phyloP scores from a whole-genome alignment of 2,113 vertebrate genomes.

The Brachyhypopomus gauderio region DNA sequence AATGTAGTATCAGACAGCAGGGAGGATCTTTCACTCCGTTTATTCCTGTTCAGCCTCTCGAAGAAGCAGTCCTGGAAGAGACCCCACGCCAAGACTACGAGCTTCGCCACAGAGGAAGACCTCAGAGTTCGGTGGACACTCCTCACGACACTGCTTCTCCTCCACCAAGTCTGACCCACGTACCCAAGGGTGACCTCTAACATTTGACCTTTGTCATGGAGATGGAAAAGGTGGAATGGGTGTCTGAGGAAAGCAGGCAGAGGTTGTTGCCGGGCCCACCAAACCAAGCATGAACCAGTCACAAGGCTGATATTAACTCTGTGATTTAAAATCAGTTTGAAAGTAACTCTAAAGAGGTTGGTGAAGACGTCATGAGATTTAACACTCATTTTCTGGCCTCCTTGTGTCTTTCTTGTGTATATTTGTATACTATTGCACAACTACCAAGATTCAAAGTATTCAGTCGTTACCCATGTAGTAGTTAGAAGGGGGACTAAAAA shows the following conservation, averaged over 20 bases:
- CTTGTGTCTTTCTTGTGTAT: neutral
- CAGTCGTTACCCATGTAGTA: neutral
- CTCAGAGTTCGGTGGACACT: neutral
- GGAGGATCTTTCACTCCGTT: neutral
- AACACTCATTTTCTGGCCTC: neutral
- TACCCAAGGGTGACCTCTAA: constrained; percentile 6
- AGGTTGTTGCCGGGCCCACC: neutral
- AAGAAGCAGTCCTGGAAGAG: constrained; percentile 28
- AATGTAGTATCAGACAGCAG: too few species aligned
- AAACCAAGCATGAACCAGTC: neutral
- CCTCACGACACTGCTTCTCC: neutral
- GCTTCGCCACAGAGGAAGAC: constrained; percentile 33
- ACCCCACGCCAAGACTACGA: neutral
- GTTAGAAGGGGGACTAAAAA: neutral
- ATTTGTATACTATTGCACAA: neutral
- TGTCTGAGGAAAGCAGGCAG: neutral
- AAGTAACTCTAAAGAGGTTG: too few species aligned
- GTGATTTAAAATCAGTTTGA: too few species aligned
- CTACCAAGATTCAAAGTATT: neutral
- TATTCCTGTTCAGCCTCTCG: constrained; percentile 1
- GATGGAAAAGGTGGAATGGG: neutral
- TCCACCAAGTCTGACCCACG: neutral
- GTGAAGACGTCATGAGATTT: neutral
- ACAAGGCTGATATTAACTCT: neutral
- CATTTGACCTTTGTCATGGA: neutral